phyloP scores from a whole-genome alignment of 2,113 vertebrate genomes.

The Tachysurus fulvidraco region DNA sequence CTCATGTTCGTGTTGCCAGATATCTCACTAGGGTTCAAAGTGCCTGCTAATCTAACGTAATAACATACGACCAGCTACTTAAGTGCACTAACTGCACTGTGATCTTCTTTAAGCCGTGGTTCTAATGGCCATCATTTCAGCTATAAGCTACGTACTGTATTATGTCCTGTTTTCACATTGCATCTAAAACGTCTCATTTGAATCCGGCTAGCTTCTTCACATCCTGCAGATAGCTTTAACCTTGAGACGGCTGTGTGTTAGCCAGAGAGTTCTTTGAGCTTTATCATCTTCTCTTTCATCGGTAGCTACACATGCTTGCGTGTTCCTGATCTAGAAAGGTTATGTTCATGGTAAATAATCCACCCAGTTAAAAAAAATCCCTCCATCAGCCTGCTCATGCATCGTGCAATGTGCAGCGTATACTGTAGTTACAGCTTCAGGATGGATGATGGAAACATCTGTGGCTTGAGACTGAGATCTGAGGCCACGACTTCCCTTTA shows the following conservation, averaged over 20 bases:
- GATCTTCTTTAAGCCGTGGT: neutral
- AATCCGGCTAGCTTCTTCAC: neutral
- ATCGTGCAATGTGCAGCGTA: neutral
- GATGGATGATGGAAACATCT: neutral
- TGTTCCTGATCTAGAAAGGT: neutral
- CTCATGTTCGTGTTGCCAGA: neutral
- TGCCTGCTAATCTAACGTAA: neutral
- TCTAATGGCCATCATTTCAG: neutral
- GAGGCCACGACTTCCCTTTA: no score
- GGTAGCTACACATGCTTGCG: neutral
- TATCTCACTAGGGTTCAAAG: neutral
- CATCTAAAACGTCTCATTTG: neutral
- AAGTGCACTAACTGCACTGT: neutral
- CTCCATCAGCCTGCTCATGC: neutral
- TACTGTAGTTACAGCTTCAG: neutral
- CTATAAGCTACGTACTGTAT: neutral
- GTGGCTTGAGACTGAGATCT: neutral
- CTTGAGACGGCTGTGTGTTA: neutral
- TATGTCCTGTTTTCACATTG: neutral
- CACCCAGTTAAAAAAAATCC: neutral
- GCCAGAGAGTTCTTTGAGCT: neutral
- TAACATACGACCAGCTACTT: neutral
- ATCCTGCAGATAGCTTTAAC: neutral
- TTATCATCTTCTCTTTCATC: neutral
- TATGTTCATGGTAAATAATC: neutral